Evolutionary conservation across 2,113 vertebrate species (phyloP), one percentile per base, ranked within the genome.

Genomic region (Abramis brama): DNA sequence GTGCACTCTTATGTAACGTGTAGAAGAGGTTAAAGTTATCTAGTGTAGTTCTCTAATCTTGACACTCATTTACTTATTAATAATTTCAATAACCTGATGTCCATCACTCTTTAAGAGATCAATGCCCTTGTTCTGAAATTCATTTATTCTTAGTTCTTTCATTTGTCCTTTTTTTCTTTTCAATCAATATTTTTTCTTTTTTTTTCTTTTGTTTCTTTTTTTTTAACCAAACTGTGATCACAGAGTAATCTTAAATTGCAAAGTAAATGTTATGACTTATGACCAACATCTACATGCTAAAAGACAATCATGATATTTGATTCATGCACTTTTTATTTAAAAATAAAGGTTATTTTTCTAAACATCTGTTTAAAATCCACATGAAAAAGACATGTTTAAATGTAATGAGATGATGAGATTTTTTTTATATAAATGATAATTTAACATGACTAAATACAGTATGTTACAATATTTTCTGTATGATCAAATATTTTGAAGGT

Each of bases 1-100:
- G 77, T 97, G 96, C 68, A 90, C 85, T 0, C 2, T 97, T 74
- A 97, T 97, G 96, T 97, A 94, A 94, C 17, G 19, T 13, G 13
- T 30, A 25, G 21, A 59, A 21, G 0, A 76, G 9, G 5, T 45
- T 74, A 33, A 36, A 82, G 60, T n/a, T 21, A 47, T 87, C 39
- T 36, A 70, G 36, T 36, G 36, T 36, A 36, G 25, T 77, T 33
- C 17, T 11, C 27, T 13, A 33, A 57, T 21, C 21, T 59, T n/a
- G 36, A 75, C 43, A 50, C n/a, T 6, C 45, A 43, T 73, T 43
- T 73, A 23, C 36, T 73, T 73, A 71, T 21, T 70, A 70, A 59
- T 25, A 43, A 36, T 73, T 71, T 43, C 36, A 21, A 71, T 71
- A 23, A 43, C 36, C 19, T 43, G 68, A 71, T 71, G 23, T 39